Evolutionary conservation across 2,113 vertebrate species (phyloP), one percentile per base, ranked within the genome.

Genomic region (Hiodon tergisus): DNA sequence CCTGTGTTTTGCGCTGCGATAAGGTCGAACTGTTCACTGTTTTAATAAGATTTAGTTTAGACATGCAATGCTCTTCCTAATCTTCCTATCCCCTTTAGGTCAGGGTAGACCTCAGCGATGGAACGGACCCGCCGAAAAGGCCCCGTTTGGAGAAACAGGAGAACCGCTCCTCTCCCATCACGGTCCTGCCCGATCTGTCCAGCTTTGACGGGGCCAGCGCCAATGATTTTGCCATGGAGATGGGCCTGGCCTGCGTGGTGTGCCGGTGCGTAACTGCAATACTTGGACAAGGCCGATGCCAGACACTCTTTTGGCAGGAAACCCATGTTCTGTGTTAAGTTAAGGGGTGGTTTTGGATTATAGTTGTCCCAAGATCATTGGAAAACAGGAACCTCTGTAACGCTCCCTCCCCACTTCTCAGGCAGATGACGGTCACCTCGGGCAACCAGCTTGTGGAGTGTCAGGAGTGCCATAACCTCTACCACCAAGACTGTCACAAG

Each of bases 401-500:
- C 17, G 16, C 3, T 46, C 8, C 47, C 48, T 54, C 17, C 51
- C 48, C 6, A 50, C 31, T 16, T 46, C 65, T n/a, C 84, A 99
- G 98, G 85, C 97, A 99, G 90, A 98, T 99, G 96, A 99, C 96
- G 0, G 97, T 99, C 76, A 91, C 89, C 51, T 96, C 95, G 79
- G 96, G 96, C 51, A 99, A 99, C 87, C 97, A 97, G 82, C 81
- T 99, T 80, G 97, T 99, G 13, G 97, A 99, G 80, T 99, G 97
- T 88, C 97, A 99, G 80, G 97, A 99, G 81, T 99, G 97, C 85
- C 97, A 99, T 84, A 98, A 99, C 86, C 91, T 99, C 77, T 99
- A 99, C 85, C 98, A 99, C 87, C 98, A 99, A 86, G 98, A 99
- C 69, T 99, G 98, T 80, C 98, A 99, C 88, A 98, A 97, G 81